phyloP scores from a whole-genome alignment of 2,888 invertebrate species.

The Drosophila tanythrix region DNA sequence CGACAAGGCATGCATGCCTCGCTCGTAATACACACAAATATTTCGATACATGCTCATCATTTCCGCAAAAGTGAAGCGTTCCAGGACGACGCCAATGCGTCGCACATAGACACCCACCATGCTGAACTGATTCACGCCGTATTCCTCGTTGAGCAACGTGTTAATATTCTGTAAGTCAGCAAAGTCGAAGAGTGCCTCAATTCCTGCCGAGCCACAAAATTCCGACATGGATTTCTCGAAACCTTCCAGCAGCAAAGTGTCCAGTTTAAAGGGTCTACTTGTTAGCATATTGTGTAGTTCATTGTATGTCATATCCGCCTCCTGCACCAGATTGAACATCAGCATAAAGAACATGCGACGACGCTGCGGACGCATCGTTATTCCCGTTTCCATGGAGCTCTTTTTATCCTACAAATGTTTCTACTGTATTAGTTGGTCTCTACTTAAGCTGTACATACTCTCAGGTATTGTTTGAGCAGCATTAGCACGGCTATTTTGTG shows the following conservation, averaged over 20 bases:
- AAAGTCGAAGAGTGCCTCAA: slow-evolving; percentile 89
- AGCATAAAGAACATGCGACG: slow-evolving; percentile 92
- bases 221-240: slow-evolving; percentile 87
- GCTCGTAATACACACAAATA: slow-evolving; percentile 89
- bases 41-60: slow-evolving; percentile 90
- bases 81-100: slow-evolving; percentile 92
- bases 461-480: slow-evolving; percentile 90
- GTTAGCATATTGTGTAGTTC: slow-evolving; percentile 88
- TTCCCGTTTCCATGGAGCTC: slow-evolving; percentile 73
- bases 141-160: slow-evolving; percentile 86
- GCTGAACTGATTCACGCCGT: slow-evolving; percentile 84
- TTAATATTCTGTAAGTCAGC: slow-evolving; percentile 88
- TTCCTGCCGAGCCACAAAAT: slow-evolving; percentile 84
- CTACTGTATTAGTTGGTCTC: not conserved
- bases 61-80: slow-evolving; percentile 93
- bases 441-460: slow-evolving; percentile 84
- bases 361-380: slow-evolving; percentile 86
- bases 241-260: slow-evolving; percentile 84
- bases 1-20: slow-evolving; percentile 77
- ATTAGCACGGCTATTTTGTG: slow-evolving; percentile 92
- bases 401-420: slow-evolving; percentile 76
- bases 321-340: slow-evolving; percentile 91
- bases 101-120: slow-evolving; percentile 91
- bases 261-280: slow-evolving; percentile 79
- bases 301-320: slow-evolving; percentile 91